These are phyloP conservation scores for Brachionus rubens DNA, from an alignment of 1,140 invertebrate species.

Conservation along the genomic window DNA sequence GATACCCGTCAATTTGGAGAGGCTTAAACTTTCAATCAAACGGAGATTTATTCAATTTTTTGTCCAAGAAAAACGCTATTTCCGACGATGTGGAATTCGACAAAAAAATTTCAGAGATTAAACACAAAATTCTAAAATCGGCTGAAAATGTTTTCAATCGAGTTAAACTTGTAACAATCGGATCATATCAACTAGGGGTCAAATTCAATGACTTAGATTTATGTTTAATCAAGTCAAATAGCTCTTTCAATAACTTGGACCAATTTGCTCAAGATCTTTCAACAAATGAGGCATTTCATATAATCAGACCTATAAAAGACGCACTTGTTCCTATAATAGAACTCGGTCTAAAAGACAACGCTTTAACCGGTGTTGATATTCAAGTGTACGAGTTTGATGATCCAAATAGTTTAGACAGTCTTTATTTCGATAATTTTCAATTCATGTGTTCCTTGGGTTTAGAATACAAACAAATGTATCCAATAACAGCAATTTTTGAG, in stretches of 20 bases:
- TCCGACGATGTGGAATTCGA: not conserved
- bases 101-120: not conserved
- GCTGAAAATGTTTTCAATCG: not conserved
- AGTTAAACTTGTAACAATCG: conserved; percentile 10
- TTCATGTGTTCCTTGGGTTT: not conserved
- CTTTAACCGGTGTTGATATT: not conserved
- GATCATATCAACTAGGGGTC: conserved; percentile 16
- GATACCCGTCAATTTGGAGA: not conserved
- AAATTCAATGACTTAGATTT: conserved; percentile 21
- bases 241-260: not conserved
- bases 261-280: not conserved
- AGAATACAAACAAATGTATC: not conserved
- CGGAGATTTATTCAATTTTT: conserved; percentile 10
- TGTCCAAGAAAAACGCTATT: not conserved
- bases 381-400: conserved; percentile 33
- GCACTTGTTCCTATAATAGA: conserved; percentile 43
- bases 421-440: not conserved
- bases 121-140: conserved; percentile 8
- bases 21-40: not conserved
- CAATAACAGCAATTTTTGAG: conserved; percentile 8
- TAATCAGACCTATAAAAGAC: conserved; percentile 3
- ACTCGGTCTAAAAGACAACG: not conserved
- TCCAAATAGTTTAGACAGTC: not conserved
- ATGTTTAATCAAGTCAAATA: not conserved
- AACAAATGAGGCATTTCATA: not conserved